These are phyloP conservation scores for Tetramorium parvispinum DNA, from an alignment of 1,140 invertebrate genomes.

Conservation along the genomic window DNA sequence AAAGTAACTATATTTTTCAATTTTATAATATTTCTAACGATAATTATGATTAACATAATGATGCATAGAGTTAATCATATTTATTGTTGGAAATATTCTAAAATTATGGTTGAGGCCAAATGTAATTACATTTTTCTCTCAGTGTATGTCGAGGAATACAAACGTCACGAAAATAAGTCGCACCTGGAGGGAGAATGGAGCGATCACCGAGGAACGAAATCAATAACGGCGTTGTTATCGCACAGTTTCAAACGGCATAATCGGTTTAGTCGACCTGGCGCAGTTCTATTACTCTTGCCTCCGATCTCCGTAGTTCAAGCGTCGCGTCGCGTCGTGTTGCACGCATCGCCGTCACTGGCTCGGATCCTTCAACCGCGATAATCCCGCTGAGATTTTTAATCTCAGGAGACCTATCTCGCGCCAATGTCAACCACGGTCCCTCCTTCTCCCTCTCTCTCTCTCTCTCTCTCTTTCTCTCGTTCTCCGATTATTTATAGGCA, in stretches of 20 bases:
- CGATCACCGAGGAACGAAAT: slow-evolving; percentile 30
- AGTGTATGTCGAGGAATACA: too few relatives aligned
- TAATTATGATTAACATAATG: too few relatives aligned
- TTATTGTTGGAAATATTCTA: too few relatives aligned
- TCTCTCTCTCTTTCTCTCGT: neutral
- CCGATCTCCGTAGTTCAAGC: neutral
- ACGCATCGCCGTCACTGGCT: neutral
- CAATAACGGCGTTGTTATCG: slow-evolving; percentile 37
- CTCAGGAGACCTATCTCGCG: neutral
- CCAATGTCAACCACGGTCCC: neutral
- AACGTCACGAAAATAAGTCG: slow-evolving; percentile 3
- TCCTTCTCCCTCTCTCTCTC: neutral
- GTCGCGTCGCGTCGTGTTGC: neutral
- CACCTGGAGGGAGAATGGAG: neutral
- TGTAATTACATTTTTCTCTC: too few relatives aligned
- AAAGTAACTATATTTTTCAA: too few relatives aligned
- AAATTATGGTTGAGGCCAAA: too few relatives aligned
- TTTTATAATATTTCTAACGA: too few relatives aligned
- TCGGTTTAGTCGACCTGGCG: slow-evolving; percentile 11
- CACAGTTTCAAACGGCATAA: slow-evolving; percentile 47
- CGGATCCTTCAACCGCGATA: slow-evolving; percentile 9
- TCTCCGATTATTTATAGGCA: neutral
- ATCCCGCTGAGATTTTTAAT: neutral
- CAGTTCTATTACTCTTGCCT: neutral
- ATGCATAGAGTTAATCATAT: too few relatives aligned